Evolutionary conservation across 2,113 vertebrate genomes (phyloP).

Genomic region (Tachysurus vachellii): DNA sequence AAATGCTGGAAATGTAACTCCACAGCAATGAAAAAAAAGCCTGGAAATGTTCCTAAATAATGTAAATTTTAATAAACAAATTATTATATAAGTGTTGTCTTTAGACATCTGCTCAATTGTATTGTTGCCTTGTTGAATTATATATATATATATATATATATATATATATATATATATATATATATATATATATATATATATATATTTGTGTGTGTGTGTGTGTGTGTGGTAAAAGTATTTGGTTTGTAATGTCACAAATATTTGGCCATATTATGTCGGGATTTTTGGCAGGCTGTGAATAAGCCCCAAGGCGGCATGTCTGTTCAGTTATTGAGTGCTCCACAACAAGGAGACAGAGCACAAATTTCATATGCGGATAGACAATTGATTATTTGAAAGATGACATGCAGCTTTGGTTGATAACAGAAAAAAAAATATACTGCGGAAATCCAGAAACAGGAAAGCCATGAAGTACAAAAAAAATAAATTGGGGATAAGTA

Average conservation of each 20-base stretch:
- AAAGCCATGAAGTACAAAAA: background rate
- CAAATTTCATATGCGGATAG: background rate
- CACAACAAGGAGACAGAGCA: background rate
- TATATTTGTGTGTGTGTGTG: background rate
- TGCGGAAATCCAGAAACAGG: background rate
- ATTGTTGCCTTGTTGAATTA: background rate
- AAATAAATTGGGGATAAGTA: background rate
- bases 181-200: no score
- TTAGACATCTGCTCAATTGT: background rate
- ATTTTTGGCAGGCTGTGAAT: constrained; percentile 2
- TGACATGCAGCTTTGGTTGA: background rate
- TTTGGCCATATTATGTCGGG: background rate
- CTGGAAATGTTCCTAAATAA: background rate
- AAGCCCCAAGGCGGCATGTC: background rate
- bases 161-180: no score
- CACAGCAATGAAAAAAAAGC: background rate
- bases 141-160: no score
- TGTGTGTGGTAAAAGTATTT: background rate
- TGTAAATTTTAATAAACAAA: background rate
- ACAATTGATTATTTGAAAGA: background rate
- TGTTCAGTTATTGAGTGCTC: background rate
- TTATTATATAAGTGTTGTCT: background rate
- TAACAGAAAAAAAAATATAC: background rate
- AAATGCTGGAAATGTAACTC: no score
- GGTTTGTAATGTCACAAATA: background rate